Conservation (phyloP, 2,888 invertebrate genomes). For the Volucella inanis region DNA sequence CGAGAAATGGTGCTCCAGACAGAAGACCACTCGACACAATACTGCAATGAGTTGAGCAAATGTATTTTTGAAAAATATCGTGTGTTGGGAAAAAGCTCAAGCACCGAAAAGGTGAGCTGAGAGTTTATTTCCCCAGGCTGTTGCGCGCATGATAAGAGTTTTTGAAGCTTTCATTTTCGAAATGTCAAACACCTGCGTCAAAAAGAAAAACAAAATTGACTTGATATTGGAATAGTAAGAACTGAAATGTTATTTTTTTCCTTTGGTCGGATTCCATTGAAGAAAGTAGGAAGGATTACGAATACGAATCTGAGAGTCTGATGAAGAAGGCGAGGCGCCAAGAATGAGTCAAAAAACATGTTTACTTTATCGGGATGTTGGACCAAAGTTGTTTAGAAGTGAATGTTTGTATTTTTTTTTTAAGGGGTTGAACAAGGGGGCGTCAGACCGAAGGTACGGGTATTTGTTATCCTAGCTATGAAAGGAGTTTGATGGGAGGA, state of each 20-base stretch:
- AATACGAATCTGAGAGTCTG: conserved; percentile 29
- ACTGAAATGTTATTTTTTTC: neutral
- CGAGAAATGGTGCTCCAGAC: conserved; percentile 39
- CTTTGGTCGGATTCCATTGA: conserved; percentile 47
- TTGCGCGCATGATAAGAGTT: conserved; percentile 28
- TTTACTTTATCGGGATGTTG: conserved; percentile 43
- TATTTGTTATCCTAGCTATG: conserved; percentile 8
- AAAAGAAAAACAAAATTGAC: conserved; percentile 13
- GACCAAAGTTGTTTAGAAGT: conserved; percentile 5
- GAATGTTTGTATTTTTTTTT: conserved; percentile 2
- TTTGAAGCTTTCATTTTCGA: conserved; percentile 58
- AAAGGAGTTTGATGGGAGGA: neutral
- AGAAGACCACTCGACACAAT: conserved; percentile 63
- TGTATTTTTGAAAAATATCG: conserved; percentile 49
- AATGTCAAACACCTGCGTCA: conserved; percentile 69
- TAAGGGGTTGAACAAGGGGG: conserved; percentile 57
- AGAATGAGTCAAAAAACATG: conserved; percentile 48
- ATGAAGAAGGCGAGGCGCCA: conserved; percentile 56
- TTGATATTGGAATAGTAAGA: neutral
- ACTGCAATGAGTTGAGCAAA: conserved; percentile 68
- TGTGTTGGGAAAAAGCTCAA: conserved; percentile 17
- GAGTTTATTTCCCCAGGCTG: conserved; percentile 15
- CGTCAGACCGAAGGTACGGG: conserved; percentile 9
- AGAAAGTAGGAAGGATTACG: conserved; percentile 22
- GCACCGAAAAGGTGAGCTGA: neutral